Percentiles rank a stretch among this genome's conserved stretches.
These are phyloP conservation scores for Orientallactaga sibirica DNA, from an alignment of 2,797 vertebrate species.

Conservation along the genomic window DNA sequence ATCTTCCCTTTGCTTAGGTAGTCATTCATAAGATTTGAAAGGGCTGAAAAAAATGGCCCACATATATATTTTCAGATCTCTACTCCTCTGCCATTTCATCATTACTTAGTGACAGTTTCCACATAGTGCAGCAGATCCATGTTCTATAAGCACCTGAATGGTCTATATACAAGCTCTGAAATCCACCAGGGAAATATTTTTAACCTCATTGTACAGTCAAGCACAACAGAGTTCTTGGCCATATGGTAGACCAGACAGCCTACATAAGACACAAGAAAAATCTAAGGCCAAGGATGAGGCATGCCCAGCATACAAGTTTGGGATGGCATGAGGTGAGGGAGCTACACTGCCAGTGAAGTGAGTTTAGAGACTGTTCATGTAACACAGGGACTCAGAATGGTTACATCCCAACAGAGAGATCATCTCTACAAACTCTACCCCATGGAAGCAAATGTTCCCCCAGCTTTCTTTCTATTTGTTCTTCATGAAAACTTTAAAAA, in stretches of 20 bases:
- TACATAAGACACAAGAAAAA: not conserved
- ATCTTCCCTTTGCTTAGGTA: not conserved
- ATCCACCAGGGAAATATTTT: not conserved
- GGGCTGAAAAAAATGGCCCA: not conserved
- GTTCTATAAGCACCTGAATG: not conserved
- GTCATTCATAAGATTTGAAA: not conserved
- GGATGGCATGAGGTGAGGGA: not conserved
- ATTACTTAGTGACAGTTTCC: not conserved
- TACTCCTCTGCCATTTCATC: not conserved
- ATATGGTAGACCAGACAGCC: not conserved
- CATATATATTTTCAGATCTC: not conserved
- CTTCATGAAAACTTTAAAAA: slow-evolving; percentile 25
- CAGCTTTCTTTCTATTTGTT: not conserved
- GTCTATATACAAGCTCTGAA: not conserved
- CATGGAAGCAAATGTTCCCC: not conserved
- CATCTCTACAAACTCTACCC: not conserved
- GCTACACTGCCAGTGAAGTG: not conserved
- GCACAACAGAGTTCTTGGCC: not conserved
- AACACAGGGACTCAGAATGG: not conserved
- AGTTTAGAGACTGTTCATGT: not conserved
- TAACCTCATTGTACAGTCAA: not conserved
- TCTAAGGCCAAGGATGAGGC: not conserved
- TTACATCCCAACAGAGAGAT: not conserved
- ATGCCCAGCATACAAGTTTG: not conserved
- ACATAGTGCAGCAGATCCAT: not conserved